Base-by-base conservation (phyloP, 1,140 invertebrate species). In the Camponotus vicinus region DNA sequence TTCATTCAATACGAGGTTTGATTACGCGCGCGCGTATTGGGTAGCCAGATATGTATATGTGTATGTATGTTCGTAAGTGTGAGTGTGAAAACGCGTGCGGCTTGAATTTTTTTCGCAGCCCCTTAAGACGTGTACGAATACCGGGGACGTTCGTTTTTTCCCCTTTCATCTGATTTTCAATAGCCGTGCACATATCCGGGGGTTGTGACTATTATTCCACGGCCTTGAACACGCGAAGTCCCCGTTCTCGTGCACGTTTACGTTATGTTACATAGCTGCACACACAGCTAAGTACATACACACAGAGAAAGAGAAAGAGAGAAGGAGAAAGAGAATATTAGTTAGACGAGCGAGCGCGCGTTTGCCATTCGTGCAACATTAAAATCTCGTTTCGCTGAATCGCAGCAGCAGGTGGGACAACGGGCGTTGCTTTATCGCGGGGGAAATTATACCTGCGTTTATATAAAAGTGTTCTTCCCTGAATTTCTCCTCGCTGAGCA, bases 121-220 rank as follows among this genome's bases (percentile, higher is more conserved):
- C 69, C 79, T 83, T 69, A 89, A 88, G 86, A 91, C 86, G 59
- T 79, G 76, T 49, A 13, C 84, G 83, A 79, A 86, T 61, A 87
- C 11, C 67, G 15, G 15, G 15, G 49, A 59, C 70, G 86, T 66
- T 55, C 77, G 88, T 89, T 91, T 88, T 87, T 87, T 27, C 63
- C 27, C 79, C 79, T 83, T 83, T 83, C 79, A 75, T 75, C 79
- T 83, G 79, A 83, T 83, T 83, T 83, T 83, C 79, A 83, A 83
- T 83, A 57, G 79, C 79, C 79, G 79, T 75, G 69, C 69, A 75
- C 37, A 83, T 57, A 75, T 83, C 79, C 79, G 79, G 79, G 69
- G 79, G 79, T 55, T 83, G 79, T 49, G 32, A 73, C 49, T 88
- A 89, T 89, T 89, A 91, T 91, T 91, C 83, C 83, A n/a, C 80